Evolutionary conservation across 2,113 vertebrate species (phyloP), one percentile per base, ranked within the genome.

Genomic region (Myotis brandtii): DNA sequence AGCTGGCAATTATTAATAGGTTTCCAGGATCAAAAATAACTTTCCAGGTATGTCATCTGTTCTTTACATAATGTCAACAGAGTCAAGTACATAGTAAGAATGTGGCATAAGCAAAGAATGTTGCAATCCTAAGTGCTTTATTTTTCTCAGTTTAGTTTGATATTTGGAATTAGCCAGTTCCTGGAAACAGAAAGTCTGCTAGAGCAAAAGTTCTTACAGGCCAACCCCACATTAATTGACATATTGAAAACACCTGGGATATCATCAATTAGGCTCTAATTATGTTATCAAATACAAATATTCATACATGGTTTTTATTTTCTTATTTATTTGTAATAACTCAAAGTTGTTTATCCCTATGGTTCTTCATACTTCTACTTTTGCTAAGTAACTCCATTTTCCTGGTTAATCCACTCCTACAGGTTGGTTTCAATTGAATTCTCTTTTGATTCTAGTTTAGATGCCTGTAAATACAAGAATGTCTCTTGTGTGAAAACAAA

Each of bases 11-110:
- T 84, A 85, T 5, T 3, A 94, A 25, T 16, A 94, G 95, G 7
- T 12, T 93, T 0, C 59, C 91, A 14, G 97, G 98, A 84, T 98
- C 94, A 82, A 97, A 16, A 84, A 96, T 99, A 10, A 73, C 54
- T 0, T 99, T 99, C 98, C 98, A 98, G 99, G 99, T 99, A 98
- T 98, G 98, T 95, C 94, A 79, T 84, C 84, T n/a, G 0, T 93
- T 92, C 67, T 95, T 43, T 2, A 56, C 43, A 75, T 50, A 34
- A 70, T 72, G 25, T 91, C 70, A 76, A 27, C 32, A 76, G 21
- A 52, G 56, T 48, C 27, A 27, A 75, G 14, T 54, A 54, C 21
- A n/a, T 56, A 62, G 52, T 89, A 93, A 82, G 37, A 93, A 89
- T 25, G 23, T 84, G 23, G 27, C 43, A 59, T 14, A 9, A 56